phyloP scores from a whole-genome alignment of 2,888 invertebrate species.

The Smittia aterrima region DNA sequence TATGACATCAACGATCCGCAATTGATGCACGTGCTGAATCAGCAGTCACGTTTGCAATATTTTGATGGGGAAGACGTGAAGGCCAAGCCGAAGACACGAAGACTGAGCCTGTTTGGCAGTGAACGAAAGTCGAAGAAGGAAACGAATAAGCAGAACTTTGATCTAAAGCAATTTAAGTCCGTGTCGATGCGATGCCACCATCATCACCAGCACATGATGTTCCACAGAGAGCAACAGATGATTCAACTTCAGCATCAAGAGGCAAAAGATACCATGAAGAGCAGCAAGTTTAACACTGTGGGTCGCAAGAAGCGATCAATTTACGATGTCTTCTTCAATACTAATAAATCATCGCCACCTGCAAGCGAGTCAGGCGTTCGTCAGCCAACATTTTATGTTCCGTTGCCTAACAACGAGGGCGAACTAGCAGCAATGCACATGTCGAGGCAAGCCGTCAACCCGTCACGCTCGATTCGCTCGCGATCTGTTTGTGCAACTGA shows the following conservation, averaged over 20 bases:
- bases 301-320: conserved; percentile 38
- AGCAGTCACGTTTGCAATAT: conserved; percentile 40
- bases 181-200: conserved; percentile 44
- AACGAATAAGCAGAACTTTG: conserved; percentile 42
- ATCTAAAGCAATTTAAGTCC: conserved; percentile 44
- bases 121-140: conserved; percentile 41
- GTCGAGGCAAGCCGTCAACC: background rate
- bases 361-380: conserved; percentile 13
- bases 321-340: conserved; percentile 41
- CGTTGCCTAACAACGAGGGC: conserved; percentile 55
- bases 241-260: conserved; percentile 37
- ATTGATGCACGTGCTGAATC: conserved; percentile 32
- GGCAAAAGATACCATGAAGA: conserved; percentile 41
- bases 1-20: conserved; percentile 35
- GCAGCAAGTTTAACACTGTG: conserved; percentile 40
- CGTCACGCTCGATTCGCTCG: conserved; percentile 32
- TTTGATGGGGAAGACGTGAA: conserved; percentile 39
- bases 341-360: conserved; percentile 42
- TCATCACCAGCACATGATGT: conserved; percentile 36
- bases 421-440: background rate
- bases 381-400: conserved; percentile 68
- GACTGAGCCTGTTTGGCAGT: conserved; percentile 36
- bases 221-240: conserved; percentile 38
- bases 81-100: conserved; percentile 34
- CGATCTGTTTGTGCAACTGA: conserved; percentile 37